Evolutionary conservation across 2,888 invertebrate genomes (phyloP).

Genomic region (Leucophora obtusa): DNA sequence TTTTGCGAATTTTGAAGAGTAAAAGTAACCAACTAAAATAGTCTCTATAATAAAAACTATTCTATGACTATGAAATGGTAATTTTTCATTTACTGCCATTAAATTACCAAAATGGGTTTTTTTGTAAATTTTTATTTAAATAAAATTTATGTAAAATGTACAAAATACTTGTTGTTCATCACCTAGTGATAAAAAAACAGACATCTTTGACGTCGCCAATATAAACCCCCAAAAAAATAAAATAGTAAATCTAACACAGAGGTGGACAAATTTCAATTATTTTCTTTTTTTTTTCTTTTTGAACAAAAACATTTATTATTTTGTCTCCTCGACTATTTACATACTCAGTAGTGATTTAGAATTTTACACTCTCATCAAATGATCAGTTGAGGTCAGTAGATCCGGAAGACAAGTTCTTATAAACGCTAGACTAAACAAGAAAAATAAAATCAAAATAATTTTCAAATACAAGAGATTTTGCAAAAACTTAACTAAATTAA

Average conservation of each 20-base stretch:
- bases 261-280: constrained; percentile 60
- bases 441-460: constrained; percentile 26
- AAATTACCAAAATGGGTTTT: background rate
- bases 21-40: too few relatives aligned
- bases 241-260: constrained; percentile 36
- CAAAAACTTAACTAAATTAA: constrained; percentile 34
- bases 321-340: constrained; percentile 27
- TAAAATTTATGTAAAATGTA: background rate
- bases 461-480: constrained; percentile 54
- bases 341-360: constrained; percentile 40
- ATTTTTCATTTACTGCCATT: background rate
- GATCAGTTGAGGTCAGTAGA: constrained; percentile 71
- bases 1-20: too few relatives aligned
- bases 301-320: constrained; percentile 20
- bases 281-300: constrained; percentile 26
- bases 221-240: background rate
- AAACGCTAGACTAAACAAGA: constrained; percentile 50
- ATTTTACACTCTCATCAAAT: constrained; percentile 58
- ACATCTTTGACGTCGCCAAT: background rate
- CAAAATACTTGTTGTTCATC: constrained; percentile 27
- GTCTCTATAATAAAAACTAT: too few relatives aligned
- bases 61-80: too few relatives aligned
- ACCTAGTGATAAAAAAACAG: background rate
- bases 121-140: constrained; percentile 23
- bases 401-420: constrained; percentile 70